A percentile compares a stretch with the other conserved stretches of the same genome.
These are phyloP conservation scores for Dryobota labecula DNA, from an alignment of 2,888 invertebrate species.

Conservation along the genomic window DNA sequence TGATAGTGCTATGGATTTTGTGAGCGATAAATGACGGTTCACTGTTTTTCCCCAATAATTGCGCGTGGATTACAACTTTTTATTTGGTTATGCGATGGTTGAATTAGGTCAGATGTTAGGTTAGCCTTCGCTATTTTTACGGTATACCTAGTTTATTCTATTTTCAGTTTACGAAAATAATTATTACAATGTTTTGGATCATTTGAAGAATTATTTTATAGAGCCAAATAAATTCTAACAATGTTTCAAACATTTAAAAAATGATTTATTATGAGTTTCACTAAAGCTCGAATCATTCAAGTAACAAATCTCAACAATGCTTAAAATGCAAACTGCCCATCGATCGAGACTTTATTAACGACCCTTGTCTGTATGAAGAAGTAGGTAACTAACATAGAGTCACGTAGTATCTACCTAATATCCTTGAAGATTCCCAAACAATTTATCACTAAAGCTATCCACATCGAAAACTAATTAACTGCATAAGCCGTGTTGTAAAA, in stretches of 20 bases:
- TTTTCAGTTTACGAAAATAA: not conserved
- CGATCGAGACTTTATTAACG: no score
- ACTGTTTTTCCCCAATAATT: conserved; percentile 12
- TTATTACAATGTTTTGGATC: not conserved
- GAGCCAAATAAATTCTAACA: not conserved
- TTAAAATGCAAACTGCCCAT: not conserved
- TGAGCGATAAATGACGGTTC: conserved; percentile 10
- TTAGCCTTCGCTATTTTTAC: not conserved
- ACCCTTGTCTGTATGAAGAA: not conserved
- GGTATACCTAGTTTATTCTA: not conserved
- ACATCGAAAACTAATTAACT: conserved; percentile 3
- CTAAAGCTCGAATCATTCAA: not conserved
- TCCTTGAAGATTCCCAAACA: conserved; percentile 15
- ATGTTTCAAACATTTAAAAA: not conserved
- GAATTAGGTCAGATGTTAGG: not conserved
- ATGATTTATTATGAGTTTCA: not conserved
- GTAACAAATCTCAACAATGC: not conserved
- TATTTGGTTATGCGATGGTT: not conserved
- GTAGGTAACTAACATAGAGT: not conserved
- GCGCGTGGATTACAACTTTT: conserved; percentile 15
- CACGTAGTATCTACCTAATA: not conserved
- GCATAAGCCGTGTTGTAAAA: conserved; percentile 1
- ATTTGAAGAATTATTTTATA: not conserved
- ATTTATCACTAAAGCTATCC: not conserved
- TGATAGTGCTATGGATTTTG: not conserved